Evolutionary conservation across 64 coral and sea anemone genomes (phyloP), one percentile per base, ranked within the genome.

Genomic region (Montipora capricornis): DNA sequence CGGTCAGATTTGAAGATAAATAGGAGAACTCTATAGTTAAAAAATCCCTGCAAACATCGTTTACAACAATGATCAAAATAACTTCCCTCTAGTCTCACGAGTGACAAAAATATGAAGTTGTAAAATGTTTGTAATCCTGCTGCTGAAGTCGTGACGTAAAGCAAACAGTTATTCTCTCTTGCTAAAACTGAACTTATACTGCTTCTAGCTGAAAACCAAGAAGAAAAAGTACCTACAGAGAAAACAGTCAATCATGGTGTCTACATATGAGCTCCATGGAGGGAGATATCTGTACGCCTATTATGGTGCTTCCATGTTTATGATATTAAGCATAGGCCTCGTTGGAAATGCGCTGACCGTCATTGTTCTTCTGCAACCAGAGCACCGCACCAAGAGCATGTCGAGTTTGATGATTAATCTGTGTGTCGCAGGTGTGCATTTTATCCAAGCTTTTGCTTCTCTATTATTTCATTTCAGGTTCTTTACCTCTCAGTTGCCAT

Each of bases 371-470:
- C 69, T 93, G 47, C 82, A 88, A 26, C 85, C 79, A 2, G 74
- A 93, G 1, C 92, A 93, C 59, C 92, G 92, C 1, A 20, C 46
- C 1, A 93, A 93, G 84, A 80, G 75, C 15, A 76, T 80, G n/a
- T 88, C 83, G 20, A 20, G 75, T 44, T 26, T 93, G 20, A 93
- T 88, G 92, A 16, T 93, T 16, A 93, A 93, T 20, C 45, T 93
- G 8, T 87, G 83, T 17, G 60, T 88, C 5, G 92, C 87, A 44
- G 90, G 81, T 83, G 52, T 67, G 20, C n/a, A 79, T 24, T 44
- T 37, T 37, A 37, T 37, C 37, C 37, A 37, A 37, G 37, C 37
- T 37, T 37, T 37, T 37, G 37, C 37, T 37, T 37, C 37, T 37
- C 37, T 37, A 37, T 37, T 37, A 37, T 37, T 37, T 37, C 37